Evolutionary conservation across 1,140 invertebrate species (phyloP), one percentile per base, ranked within the genome.

Genomic region (Druon quercuslanigerum): DNA sequence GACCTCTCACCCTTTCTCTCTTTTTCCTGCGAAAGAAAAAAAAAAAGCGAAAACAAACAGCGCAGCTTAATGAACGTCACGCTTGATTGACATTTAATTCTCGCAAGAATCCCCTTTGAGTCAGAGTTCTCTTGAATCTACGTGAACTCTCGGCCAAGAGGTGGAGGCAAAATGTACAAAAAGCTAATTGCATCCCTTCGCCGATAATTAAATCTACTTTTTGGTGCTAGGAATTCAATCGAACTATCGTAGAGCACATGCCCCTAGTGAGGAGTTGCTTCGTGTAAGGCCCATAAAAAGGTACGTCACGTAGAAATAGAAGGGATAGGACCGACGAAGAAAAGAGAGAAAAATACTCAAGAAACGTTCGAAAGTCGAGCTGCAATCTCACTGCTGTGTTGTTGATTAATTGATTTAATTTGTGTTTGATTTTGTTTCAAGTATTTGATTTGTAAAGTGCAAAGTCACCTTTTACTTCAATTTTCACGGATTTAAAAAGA

Each of bases 81-180:
- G 82, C 72, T 81, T 89, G 86, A 90, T 88, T 88, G 88, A 86
- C 87, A 87, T 88, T 89, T 88, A 89, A 89, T 89, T 89, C 82
- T 86, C 77, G 78, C 79, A 87, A 87, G 85, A 86, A 88, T 88
- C 82, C 80, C 82, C 84, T 89, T 85, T 86, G 82, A 86, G 75
- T 76, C 75, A 54, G 74, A 72, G 74, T 46, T 46, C 40, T 17
- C 73, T 52, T 66, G 54, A 46, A 66, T 66, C 60, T 66, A 66
- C 60, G 66, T 52, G 71, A 52, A 71, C 57, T 66, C 56, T 74
- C 40, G 13, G 77, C 51, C 60, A 79, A 77, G 72, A 71, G 40
- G 73, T 72, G 79, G 72, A 73, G 72, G 66, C 71, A 71, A 74
- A 76, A 72, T 71, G 81, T 70, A 82, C 82, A 90, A 88, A 90